Percentiles rank a stretch among this genome's conserved stretches.
Conservation (phyloP, 2,888 invertebrate genomes). For the Deilephila elpenor region DNA sequence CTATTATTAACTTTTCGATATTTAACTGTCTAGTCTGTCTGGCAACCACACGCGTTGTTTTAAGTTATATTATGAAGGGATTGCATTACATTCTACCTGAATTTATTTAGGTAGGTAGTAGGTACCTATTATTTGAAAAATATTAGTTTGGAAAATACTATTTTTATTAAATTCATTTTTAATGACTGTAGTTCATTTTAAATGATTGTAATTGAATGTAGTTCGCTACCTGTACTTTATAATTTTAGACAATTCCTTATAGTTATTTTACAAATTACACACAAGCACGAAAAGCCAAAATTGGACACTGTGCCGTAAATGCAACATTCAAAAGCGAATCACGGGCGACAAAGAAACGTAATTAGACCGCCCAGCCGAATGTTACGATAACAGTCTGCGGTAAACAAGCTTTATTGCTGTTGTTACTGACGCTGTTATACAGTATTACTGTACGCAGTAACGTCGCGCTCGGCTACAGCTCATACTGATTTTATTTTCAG, state of each 20-base stretch:
- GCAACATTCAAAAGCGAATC: constrained; percentile 10
- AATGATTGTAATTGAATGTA: too few relatives aligned
- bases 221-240: too few relatives aligned
- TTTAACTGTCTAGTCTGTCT: constrained; percentile 31
- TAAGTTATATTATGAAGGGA: background rate
- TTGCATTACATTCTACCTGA: too few relatives aligned
- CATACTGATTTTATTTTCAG: constrained; percentile 16
- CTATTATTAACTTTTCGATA: constrained; percentile 61
- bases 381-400: constrained; percentile 9
- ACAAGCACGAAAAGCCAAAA: too few relatives aligned
- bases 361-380: constrained; percentile 8
- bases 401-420: constrained; percentile 30
- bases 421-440: constrained; percentile 16
- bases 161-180: too few relatives aligned
- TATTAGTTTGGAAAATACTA: too few relatives aligned
- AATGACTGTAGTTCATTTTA: too few relatives aligned
- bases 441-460: constrained; percentile 23
- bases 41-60: background rate
- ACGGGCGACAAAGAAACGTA: constrained; percentile 22
- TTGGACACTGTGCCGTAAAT: background rate
- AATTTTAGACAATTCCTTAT: too few relatives aligned
- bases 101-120: too few relatives aligned
- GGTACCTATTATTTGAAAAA: too few relatives aligned
- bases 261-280: too few relatives aligned
- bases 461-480: constrained; percentile 7